Percentiles rank a stretch among this genome's conserved stretches.
These are phyloP conservation scores for Oplegnathus fasciatus DNA, from an alignment of 2,113 vertebrate genomes.

Conservation along the genomic window DNA sequence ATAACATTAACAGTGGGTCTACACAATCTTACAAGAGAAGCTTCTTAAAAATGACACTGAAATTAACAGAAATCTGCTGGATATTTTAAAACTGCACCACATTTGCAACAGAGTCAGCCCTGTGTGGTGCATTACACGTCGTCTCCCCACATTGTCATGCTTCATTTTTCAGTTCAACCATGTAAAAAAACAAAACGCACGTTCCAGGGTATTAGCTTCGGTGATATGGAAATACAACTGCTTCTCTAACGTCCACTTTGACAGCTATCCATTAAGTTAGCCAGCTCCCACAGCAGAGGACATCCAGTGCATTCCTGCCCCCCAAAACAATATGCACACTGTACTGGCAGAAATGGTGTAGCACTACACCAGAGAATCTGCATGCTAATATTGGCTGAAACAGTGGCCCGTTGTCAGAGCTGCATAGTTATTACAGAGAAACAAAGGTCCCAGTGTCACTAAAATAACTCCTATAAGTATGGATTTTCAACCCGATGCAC, in stretches of 20 bases:
- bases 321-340: constrained; percentile 86
- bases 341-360: constrained; percentile 87
- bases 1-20: background rate
- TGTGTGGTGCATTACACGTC: background rate
- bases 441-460: constrained; percentile 86
- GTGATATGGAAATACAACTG: constrained; percentile 25
- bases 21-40: background rate
- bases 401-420: constrained; percentile 89
- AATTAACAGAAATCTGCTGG: background rate
- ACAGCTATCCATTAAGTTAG: constrained; percentile 69
- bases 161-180: constrained; percentile 10
- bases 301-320: constrained; percentile 82
- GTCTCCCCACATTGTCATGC: background rate
- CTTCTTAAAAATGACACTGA: background rate
- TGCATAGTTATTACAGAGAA: constrained; percentile 88
- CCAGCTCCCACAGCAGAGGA: constrained; percentile 77
- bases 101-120: background rate
- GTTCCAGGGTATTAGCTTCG: constrained; percentile 4
- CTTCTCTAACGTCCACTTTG: constrained; percentile 60
- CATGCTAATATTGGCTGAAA: constrained; percentile 89
- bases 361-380: constrained; percentile 90
- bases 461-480: constrained; percentile 88
- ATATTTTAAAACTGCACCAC: background rate
- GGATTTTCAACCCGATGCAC: constrained; percentile 75
- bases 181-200: background rate